These are phyloP conservation scores for Gasterosteus nipponicus DNA, from an alignment of 2,113 vertebrate genomes.

Conservation along the genomic window DNA sequence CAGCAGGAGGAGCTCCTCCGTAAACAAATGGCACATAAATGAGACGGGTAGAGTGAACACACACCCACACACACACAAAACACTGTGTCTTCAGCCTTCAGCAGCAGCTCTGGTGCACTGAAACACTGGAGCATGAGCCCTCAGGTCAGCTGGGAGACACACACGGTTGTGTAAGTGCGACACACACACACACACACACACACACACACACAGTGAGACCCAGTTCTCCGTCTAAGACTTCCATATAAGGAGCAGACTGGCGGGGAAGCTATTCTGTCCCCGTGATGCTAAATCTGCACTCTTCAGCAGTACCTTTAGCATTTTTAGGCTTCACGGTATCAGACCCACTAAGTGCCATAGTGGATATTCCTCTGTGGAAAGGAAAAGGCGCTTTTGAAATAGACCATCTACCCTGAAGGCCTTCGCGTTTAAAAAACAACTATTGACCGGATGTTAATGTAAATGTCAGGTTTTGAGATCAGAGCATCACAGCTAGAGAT, in stretches of 20 bases:
- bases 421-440: not conserved
- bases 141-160: conserved; percentile 54
- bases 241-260: conserved; percentile 45
- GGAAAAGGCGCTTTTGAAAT: not conserved
- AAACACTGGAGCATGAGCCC: conserved; percentile 46
- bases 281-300: conserved; percentile 42
- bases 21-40: not conserved
- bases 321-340: not conserved
- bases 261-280: conserved; percentile 21
- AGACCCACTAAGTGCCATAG: conserved; percentile 3
- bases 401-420: conserved; percentile 18
- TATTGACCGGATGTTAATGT: not conserved
- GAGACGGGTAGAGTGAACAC: conserved; percentile 7
- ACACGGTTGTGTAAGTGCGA: conserved; percentile 64
- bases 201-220: conserved; percentile 39
- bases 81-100: conserved; percentile 41
- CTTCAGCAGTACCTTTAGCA: conserved; percentile 31
- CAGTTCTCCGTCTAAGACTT: conserved; percentile 49
- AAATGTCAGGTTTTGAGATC: conserved; percentile 38
- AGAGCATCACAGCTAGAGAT: not conserved
- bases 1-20: not conserved
- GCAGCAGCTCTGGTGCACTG: conserved; percentile 30
- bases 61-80: conserved; percentile 24
- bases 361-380: not conserved
- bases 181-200: conserved; percentile 23